Conservation (phyloP, 2,888 invertebrate genomes). For the Pyralis farinalis region DNA sequence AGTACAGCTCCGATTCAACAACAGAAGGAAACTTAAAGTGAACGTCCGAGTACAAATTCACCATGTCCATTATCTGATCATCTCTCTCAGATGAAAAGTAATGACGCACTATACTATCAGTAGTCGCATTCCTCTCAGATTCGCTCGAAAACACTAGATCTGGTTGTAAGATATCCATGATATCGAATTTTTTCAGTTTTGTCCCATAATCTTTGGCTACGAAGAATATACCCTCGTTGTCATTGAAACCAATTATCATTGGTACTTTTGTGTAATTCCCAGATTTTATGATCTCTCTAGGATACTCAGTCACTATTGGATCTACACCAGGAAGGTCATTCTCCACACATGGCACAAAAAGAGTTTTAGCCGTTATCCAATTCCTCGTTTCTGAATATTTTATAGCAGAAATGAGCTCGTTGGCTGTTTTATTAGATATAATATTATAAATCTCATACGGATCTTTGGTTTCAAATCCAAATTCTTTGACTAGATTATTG, state of each 20-base stretch:
- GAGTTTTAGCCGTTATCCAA: slow-evolving; percentile 52
- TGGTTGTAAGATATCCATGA: slow-evolving; percentile 37
- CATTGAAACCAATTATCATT: slow-evolving; percentile 67
- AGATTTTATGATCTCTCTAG: slow-evolving; percentile 47
- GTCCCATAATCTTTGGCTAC: slow-evolving; percentile 57
- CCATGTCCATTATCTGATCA: slow-evolving; percentile 64
- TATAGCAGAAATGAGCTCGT: slow-evolving; percentile 50
- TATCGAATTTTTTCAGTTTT: slow-evolving; percentile 41
- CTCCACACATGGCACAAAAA: slow-evolving; percentile 65
- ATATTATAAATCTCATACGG: slow-evolving; percentile 56
- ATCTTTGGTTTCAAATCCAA: slow-evolving; percentile 57
- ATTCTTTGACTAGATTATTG: slow-evolving; percentile 30
- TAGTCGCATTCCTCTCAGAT: slow-evolving; percentile 45
- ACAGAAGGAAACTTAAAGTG: slow-evolving; percentile 64
- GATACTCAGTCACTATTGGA: slow-evolving; percentile 52
- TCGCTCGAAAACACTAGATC: slow-evolving; percentile 58
- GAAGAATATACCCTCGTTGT: slow-evolving; percentile 66
- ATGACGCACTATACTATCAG: slow-evolving; percentile 39
- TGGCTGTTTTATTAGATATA: slow-evolving; percentile 45
- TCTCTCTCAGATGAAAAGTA: slow-evolving; percentile 55
- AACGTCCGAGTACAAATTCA: slow-evolving; percentile 62
- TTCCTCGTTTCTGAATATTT: slow-evolving; percentile 51
- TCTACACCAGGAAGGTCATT: slow-evolving; percentile 55
- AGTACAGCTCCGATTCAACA: slow-evolving; percentile 54
- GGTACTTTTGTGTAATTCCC: slow-evolving; percentile 67